Conservation (phyloP, 2,113 vertebrate genomes). For the Gobiocypris rarus region DNA sequence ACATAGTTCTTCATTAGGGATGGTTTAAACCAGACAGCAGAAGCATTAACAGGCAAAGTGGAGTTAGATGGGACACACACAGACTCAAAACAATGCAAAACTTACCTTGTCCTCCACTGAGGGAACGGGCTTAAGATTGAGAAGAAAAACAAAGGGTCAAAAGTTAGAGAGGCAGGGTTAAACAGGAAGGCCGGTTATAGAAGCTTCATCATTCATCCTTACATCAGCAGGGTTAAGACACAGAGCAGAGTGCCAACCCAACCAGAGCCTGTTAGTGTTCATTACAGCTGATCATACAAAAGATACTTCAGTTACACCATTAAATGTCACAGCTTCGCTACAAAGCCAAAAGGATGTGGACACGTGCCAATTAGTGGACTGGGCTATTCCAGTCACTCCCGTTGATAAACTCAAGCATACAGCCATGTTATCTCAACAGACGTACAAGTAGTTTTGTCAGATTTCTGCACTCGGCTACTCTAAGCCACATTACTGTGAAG, state of each 20-base stretch:
- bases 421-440: not conserved
- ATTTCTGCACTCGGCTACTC: too few relatives aligned
- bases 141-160: constrained; percentile 74
- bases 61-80: constrained; percentile 27
- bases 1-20: not conserved
- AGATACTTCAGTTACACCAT: not conserved
- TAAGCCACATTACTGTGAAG: not conserved
- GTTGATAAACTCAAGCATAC: not conserved
- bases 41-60: not conserved
- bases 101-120: constrained; percentile 94
- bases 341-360: constrained; percentile 6
- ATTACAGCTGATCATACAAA: constrained; percentile 14
- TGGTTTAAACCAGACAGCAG: not conserved
- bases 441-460: not conserved
- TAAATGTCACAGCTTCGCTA: not conserved
- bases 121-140: constrained; percentile 86
- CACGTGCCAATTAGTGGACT: not conserved
- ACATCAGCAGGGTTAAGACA: constrained; percentile 3
- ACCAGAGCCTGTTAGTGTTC: not conserved
- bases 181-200: constrained; percentile 19
- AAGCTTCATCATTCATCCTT: constrained; percentile 17
- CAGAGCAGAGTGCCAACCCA: not conserved
- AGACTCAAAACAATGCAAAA: constrained; percentile 65
- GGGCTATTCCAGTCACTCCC: not conserved
- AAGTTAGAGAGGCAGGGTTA: constrained; percentile 65